phyloP scores from a whole-genome alignment of 2,888 invertebrate species.

The Habroteleia sp. region DNA sequence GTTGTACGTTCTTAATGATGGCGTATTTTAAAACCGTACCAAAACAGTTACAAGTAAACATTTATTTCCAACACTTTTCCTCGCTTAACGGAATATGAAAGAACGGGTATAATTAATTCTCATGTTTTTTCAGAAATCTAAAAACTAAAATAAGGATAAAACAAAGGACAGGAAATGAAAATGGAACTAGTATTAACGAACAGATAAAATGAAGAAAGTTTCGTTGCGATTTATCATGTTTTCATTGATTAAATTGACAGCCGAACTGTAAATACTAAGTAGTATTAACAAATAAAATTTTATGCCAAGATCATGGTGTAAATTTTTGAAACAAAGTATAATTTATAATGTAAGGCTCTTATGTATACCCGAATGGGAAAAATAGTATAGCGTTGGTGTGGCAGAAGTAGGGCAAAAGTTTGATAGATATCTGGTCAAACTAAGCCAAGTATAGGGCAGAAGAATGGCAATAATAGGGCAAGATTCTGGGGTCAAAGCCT shows the following conservation, averaged over 20 bases:
- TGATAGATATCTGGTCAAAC: too few species aligned
- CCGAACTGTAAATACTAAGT: too few species aligned
- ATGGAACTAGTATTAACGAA: background rate
- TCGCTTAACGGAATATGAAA: conserved; percentile 33
- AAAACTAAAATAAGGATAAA: conserved; percentile 15
- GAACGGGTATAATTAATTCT: conserved; percentile 27
- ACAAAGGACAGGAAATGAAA: conserved; percentile 3
- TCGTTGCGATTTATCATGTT: conserved; percentile 8
- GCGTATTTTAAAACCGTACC: conserved; percentile 36
- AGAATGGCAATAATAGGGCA: too few species aligned
- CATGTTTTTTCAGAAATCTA: conserved; percentile 6
- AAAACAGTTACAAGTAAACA: conserved; percentile 43
- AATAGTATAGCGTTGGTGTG: too few species aligned
- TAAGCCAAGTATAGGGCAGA: too few species aligned
- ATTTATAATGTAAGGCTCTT: too few species aligned
- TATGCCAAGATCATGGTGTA: too few species aligned
- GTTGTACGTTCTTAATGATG: conserved; percentile 45
- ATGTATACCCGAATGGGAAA: too few species aligned
- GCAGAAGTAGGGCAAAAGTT: too few species aligned
- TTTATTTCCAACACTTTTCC: conserved; percentile 30
- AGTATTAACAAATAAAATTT: too few species aligned
- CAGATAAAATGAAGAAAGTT: conserved; percentile 4
- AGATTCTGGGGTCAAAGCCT: too few species aligned
- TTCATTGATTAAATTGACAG: conserved; percentile 14
- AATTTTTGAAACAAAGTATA: too few species aligned